Percentiles rank a stretch among this genome's conserved stretches.
Conservation (phyloP, 1,140 invertebrate genomes). For the Camponotus vicinus region DNA sequence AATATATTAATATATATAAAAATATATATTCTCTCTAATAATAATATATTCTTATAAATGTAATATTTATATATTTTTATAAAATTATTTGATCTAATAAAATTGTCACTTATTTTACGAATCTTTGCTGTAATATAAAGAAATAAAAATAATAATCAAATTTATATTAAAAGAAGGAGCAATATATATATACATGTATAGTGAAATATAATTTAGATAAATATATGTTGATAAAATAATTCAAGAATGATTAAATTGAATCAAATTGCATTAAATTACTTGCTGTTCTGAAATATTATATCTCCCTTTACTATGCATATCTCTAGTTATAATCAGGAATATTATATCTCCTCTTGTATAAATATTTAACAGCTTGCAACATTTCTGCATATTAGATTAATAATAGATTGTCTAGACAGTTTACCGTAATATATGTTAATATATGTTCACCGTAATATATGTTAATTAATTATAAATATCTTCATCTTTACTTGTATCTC, state of each 20-base stretch:
- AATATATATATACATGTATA: neutral
- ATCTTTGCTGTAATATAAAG: too few species aligned
- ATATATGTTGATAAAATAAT: neutral
- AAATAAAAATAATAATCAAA: too few species aligned
- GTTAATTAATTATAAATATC: neutral
- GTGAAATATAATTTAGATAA: neutral
- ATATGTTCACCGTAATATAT: too few species aligned
- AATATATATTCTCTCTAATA: neutral
- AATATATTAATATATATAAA: too few species aligned
- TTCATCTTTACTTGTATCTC: neutral
- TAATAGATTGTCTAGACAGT: slow-evolving; percentile 19
- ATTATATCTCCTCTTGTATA: neutral
- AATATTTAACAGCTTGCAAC: neutral
- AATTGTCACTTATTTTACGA: too few species aligned
- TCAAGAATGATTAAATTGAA: neutral
- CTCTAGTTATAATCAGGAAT: neutral
- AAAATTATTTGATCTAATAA: neutral
- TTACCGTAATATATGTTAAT: neutral
- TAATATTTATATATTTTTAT: neutral
- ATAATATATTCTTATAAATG: neutral
- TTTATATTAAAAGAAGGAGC: too few species aligned
- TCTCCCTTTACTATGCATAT: too few species aligned
- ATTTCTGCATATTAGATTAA: neutral
- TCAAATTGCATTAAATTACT: neutral
- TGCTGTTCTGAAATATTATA: neutral